Evolutionary conservation across 2,797 vertebrate genomes (phyloP).

Genomic region (Orientallactaga sibirica): DNA sequence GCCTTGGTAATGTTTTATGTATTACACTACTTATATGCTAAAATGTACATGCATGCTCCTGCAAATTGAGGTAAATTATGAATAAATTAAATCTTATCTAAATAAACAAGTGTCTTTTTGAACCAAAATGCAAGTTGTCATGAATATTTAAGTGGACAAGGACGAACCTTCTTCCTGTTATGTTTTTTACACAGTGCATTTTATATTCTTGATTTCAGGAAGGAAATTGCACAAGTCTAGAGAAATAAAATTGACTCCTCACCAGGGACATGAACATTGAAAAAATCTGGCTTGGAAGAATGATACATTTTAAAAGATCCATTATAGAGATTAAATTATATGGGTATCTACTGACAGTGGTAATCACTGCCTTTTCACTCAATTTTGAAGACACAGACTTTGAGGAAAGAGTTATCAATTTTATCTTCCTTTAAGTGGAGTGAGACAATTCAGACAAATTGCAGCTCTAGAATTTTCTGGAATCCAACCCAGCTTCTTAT

Average conservation of each 20-base stretch:
- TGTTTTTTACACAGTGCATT: slow-evolving; percentile 85
- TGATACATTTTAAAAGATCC: slow-evolving; percentile 51
- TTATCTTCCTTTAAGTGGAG: slow-evolving; percentile 34
- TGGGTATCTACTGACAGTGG: slow-evolving; percentile 41
- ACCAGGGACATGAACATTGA: slow-evolving; percentile 58
- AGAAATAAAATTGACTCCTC: slow-evolving; percentile 66
- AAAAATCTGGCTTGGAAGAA: slow-evolving; percentile 56
- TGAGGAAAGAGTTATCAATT: slow-evolving; percentile 33
- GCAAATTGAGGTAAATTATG: slow-evolving; percentile 92
- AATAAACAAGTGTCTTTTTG: slow-evolving; percentile 92
- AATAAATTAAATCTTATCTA: slow-evolving; percentile 94
- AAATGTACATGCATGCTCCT: slow-evolving; percentile 89
- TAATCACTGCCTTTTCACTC: slow-evolving; percentile 61
- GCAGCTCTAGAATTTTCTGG: background rate
- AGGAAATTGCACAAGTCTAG: slow-evolving; percentile 68
- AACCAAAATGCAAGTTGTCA: slow-evolving; percentile 88
- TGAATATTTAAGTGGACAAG: slow-evolving; percentile 91
- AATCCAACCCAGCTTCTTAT: slow-evolving; percentile 8
- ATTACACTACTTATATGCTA: slow-evolving; percentile 87
- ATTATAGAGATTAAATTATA: slow-evolving; percentile 45
- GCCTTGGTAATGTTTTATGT: slow-evolving; percentile 89
- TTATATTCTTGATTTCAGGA: slow-evolving; percentile 82
- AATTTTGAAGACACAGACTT: slow-evolving; percentile 31
- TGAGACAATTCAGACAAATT: slow-evolving; percentile 7
- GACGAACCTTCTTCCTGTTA: slow-evolving; percentile 86